Evolutionary conservation across 2,888 invertebrate species (phyloP), one percentile per base, ranked within the genome.

Genomic region (Athalia circularis): DNA sequence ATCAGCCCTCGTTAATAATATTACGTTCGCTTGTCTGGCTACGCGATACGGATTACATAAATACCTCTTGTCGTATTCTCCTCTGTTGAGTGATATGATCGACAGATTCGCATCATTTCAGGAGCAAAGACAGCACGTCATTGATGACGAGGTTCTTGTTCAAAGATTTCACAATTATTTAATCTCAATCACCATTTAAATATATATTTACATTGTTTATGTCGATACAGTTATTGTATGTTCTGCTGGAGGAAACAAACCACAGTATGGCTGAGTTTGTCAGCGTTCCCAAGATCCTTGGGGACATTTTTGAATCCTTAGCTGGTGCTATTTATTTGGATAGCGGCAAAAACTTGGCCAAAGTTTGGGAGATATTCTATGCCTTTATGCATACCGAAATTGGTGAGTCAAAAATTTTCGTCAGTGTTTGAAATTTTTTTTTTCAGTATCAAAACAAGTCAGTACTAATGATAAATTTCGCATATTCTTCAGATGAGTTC

Each of bases 1-100:
- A 57, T 98, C 99, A 0, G 97, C 99, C 0, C 92, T 99, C 3
- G 99, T 99, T 3, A 99, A 99, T 89, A 99, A 99, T 87, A 94
- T 96, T 79, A 99, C 98, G 0, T 97, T 99, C 86, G 99, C 97
- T 0, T 95, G 96, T 45, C 93, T 98, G 75, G 94, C 96, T 5
- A 97, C 98, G 11, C 94, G 96, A 82, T 93, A 96, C 90, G 94
- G 95, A 11, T 93, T 99, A 80, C 97, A 99, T 87, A 95, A 96
- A 85, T 94, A 92, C 88, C 91, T 95, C 79, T 86, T 94, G 70
- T 90, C 91, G 54, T 91, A 92, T 79, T 93, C 93, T 79, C 91
- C 91, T 0, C 83, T 87, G 61, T 85, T 94, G 2, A 91, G 91
- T 43, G 91, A 92, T n/a, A 85, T 91, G 1, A 93, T 95, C 11